These are phyloP conservation scores for Ochotona princeps DNA, from an alignment of 2,113 vertebrate genomes.

Conservation along the genomic window DNA sequence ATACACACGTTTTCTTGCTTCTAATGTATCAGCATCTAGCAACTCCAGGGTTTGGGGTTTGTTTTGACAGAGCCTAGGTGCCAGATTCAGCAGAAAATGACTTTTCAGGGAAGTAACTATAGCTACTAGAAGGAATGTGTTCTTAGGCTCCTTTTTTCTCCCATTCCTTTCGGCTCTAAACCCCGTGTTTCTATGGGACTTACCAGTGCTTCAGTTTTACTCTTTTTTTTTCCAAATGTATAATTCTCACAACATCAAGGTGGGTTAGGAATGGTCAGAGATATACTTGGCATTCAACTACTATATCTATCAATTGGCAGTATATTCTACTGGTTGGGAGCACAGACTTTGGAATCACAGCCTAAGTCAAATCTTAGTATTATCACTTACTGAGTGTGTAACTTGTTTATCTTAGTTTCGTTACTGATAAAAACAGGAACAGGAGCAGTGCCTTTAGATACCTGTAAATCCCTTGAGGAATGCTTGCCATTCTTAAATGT, in stretches of 20 bases:
- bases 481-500: not conserved
- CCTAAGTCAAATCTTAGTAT: not conserved
- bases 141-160: not conserved
- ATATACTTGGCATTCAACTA: not conserved
- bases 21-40: not conserved
- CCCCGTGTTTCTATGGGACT: not conserved
- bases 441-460: not conserved
- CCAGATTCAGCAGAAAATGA: not conserved
- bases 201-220: not conserved
- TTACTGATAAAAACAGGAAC: not conserved
- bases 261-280: not conserved
- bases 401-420: not conserved
- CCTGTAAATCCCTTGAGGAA: not conserved
- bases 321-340: not conserved
- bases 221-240: not conserved
- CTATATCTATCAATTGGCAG: too few species aligned
- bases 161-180: not conserved
- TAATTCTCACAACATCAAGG: not conserved
- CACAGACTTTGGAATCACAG: too few species aligned
- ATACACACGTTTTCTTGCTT: not conserved
- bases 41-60: not conserved
- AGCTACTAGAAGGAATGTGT: not conserved
- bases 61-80: not conserved
- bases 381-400: not conserved
- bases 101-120: not conserved